Evolutionary conservation across 2,888 invertebrate genomes (phyloP).

Genomic region (Cyaniris semiargus): DNA sequence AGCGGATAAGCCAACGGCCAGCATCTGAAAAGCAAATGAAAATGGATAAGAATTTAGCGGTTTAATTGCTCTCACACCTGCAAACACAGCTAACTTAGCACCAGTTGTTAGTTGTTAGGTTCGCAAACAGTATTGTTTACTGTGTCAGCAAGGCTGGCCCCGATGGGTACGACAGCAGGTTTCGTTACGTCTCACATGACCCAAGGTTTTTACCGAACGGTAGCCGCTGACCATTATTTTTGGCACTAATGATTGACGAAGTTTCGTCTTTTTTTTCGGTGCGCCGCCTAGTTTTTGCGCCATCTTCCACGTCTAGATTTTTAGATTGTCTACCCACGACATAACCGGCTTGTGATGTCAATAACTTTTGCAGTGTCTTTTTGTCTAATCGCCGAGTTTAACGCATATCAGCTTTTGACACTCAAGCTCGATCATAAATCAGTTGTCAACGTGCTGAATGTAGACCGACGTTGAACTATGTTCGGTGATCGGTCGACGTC

Average conservation of each 20-base stretch:
- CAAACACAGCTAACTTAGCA: constrained; percentile 54
- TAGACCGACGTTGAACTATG: constrained; percentile 62
- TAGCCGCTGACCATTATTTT: constrained; percentile 29
- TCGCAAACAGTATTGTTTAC: constrained; percentile 65
- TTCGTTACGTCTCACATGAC: constrained; percentile 39
- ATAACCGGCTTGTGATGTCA: constrained; percentile 61
- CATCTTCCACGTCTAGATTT: constrained; percentile 24
- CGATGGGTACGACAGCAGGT: constrained; percentile 55
- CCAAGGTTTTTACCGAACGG: constrained; percentile 30
- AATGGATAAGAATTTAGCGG: constrained; percentile 23
- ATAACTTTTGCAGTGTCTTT: constrained; percentile 60
- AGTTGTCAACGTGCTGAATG: constrained; percentile 70
- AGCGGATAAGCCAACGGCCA: constrained; percentile 37
- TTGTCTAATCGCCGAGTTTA: constrained; percentile 65
- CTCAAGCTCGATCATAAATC: constrained; percentile 72
- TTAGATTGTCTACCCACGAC: constrained; percentile 54
- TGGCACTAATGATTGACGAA: constrained; percentile 35
- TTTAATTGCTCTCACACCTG: constrained; percentile 44
- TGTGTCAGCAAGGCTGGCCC: constrained; percentile 63
- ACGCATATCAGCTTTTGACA: constrained; percentile 64
- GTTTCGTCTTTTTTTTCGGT: constrained; percentile 34
- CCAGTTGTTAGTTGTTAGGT: constrained; percentile 56
- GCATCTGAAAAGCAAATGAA: constrained; percentile 33
- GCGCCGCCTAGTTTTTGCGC: constrained; percentile 31
- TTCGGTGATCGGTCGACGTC: constrained; percentile 64